These are phyloP conservation scores for Macrochelys suwanniensis DNA, from an alignment of 2,797 vertebrate species.

Conservation along the genomic window DNA sequence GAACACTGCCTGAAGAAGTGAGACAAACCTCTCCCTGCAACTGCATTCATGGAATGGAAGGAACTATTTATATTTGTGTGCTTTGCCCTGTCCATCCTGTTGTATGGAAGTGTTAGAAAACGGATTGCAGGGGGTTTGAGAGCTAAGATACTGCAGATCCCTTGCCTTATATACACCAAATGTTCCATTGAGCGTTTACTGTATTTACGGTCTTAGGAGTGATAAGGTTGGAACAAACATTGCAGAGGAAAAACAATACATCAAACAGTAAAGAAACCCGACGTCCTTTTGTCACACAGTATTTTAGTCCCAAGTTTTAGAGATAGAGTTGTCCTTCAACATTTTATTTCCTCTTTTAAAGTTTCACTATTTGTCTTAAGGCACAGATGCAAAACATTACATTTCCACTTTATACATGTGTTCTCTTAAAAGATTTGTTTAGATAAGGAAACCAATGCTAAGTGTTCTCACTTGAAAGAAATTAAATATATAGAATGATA, in stretches of 20 bases:
- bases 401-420: conserved; percentile 65
- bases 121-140: neutral
- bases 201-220: neutral
- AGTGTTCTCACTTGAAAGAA: conserved; percentile 79
- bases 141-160: neutral
- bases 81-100: rapidly evolving
- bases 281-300: neutral
- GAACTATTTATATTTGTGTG: neutral
- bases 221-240: neutral
- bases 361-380: conserved; percentile 74
- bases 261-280: neutral
- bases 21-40: neutral
- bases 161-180: neutral
- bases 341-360: conserved; percentile 70
- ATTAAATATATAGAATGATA: conserved; percentile 79
- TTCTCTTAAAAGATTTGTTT: conserved; percentile 78
- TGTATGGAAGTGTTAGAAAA: neutral
- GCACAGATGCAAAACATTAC: conserved; percentile 58
- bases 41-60: neutral
- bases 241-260: neutral
- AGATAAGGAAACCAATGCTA: conserved; percentile 76
- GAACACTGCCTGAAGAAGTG: neutral
- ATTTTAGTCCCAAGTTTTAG: conserved; percentile 44
- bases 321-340: conserved; percentile 47
- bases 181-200: neutral